Evolutionary conservation across 2,888 invertebrate species (phyloP), one percentile per base, ranked within the genome.

Genomic region (Tridacna gigas): DNA sequence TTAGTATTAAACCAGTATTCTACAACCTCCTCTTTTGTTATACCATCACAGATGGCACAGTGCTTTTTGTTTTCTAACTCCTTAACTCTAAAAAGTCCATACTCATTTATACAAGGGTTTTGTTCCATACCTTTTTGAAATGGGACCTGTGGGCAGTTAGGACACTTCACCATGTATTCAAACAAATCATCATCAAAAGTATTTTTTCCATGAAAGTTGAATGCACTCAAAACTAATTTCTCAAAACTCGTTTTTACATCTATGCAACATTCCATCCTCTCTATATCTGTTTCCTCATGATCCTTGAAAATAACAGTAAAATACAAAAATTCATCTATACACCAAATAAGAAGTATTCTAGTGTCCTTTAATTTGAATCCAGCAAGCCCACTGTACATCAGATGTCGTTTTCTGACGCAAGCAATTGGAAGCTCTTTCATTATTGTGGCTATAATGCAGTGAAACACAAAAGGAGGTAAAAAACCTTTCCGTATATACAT

Each of bases 351-450:
- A 15, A 56, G 56, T 20, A 20, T 56, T 20, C 56, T 56, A 20
- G 15, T 56, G 3, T 56, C 11, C 9, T 3, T 56, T 20, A 56
- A 1, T 5, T 56, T 9, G 56, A 56, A 56, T 56, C 18, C 15
- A 20, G 18, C 56, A 20, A 56, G 56, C 20, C 56, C 56, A 56
- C 20, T 56, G 56, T 5, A 56, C 18, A 56, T 3, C 15, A 56
- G 56, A 20, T 56, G 11, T 56, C 11, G 2, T 5, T 11, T 11
- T 20, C 9, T 20, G 9, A 20, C 15, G 1, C 3, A 5, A 56
- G 56, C 22, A 25, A 71, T 51, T 13, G 71, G 71, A 48, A 71
- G 48, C 11, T 51, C 26, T 37, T 71, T 71, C 4, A 71, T n/a
- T 2, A 22, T 15, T 9, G 71, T 71, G 18, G 71, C 51, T 37